A percentile compares a stretch with the other conserved stretches of the same genome.
These are phyloP conservation scores for Heteromormyrus szaboi DNA, from an alignment of 2,797 vertebrate genomes.

Conservation along the genomic window DNA sequence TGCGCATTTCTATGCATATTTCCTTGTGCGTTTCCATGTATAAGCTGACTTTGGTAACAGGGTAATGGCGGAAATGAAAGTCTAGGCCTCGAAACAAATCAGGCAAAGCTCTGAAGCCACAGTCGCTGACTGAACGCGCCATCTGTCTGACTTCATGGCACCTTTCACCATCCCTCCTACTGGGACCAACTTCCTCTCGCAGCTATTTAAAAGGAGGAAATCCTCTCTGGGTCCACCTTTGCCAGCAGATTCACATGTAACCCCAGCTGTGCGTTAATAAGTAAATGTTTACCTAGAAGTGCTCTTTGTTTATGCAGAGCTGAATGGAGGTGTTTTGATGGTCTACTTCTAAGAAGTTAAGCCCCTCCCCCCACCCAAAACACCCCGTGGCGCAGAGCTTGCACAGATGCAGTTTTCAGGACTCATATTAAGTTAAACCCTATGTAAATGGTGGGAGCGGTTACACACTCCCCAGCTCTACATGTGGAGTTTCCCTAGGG, in stretches of 20 bases:
- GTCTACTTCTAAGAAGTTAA: conserved; percentile 26
- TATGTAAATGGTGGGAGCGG: not conserved
- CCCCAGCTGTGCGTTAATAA: conserved; percentile 50
- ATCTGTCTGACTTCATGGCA: not conserved
- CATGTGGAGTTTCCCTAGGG: not conserved
- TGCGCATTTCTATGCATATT: not conserved
- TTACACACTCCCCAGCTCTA: not conserved
- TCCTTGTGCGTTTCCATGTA: not conserved
- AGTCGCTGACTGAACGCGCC: not conserved
- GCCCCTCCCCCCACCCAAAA: not conserved
- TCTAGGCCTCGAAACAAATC: not conserved
- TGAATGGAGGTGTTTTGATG: conserved; percentile 45
- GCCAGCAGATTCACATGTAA: conserved; percentile 38
- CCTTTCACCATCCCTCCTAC: not conserved
- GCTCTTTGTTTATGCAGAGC: conserved; percentile 49
- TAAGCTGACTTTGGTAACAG: not conserved
- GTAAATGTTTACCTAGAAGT: conserved; percentile 58
- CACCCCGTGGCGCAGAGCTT: not conserved
- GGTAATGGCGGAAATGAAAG: not conserved
- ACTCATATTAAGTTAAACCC: not conserved
- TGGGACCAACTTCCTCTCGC: not conserved
- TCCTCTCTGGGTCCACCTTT: conserved; percentile 39
- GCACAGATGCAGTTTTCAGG: conserved; percentile 23
- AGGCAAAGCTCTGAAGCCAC: not conserved
- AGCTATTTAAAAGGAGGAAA: conserved; percentile 19